Conservation (phyloP, 2,113 vertebrate species). For the Cyprinus carpio region DNA sequence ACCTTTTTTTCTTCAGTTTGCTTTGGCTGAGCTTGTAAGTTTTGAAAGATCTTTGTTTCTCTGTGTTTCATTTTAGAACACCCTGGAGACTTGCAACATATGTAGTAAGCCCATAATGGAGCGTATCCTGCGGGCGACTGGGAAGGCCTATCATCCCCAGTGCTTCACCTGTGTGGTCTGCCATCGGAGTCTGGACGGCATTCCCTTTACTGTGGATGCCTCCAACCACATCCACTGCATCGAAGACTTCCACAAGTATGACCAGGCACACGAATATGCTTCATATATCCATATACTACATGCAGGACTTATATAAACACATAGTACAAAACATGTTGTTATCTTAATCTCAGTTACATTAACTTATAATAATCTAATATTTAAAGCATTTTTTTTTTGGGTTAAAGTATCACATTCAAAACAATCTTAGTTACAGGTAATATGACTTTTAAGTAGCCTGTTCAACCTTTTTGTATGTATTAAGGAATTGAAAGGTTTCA, state of each 20-base stretch:
- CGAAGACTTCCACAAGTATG: constrained; percentile 98
- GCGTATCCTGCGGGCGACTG: constrained; percentile 92
- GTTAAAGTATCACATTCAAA: neutral
- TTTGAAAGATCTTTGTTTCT: constrained; percentile 42
- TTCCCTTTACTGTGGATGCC: constrained; percentile 95
- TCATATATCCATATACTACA: neutral
- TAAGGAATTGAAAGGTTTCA: constrained; percentile 51
- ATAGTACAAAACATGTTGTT: neutral
- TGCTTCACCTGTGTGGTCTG: constrained; percentile 98
- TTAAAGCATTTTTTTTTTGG: neutral
- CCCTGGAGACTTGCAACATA: constrained; percentile 92
- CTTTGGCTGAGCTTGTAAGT: neutral
- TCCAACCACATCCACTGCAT: constrained; percentile 98
- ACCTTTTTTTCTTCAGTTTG: neutral
- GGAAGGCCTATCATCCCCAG: constrained; percentile 96
- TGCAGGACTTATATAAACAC: neutral
- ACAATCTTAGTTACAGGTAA: neutral
- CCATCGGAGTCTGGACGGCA: constrained; percentile 93
- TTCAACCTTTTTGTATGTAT: neutral
- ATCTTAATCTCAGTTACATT: neutral
- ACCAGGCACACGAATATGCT: neutral
- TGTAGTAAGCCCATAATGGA: constrained; percentile 98
- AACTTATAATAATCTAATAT: neutral
- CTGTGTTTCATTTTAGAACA: constrained; percentile 79
- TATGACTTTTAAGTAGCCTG: neutral